These are phyloP conservation scores for Hydropotes inermis DNA, from an alignment of 2,113 vertebrate species.

Conservation along the genomic window DNA sequence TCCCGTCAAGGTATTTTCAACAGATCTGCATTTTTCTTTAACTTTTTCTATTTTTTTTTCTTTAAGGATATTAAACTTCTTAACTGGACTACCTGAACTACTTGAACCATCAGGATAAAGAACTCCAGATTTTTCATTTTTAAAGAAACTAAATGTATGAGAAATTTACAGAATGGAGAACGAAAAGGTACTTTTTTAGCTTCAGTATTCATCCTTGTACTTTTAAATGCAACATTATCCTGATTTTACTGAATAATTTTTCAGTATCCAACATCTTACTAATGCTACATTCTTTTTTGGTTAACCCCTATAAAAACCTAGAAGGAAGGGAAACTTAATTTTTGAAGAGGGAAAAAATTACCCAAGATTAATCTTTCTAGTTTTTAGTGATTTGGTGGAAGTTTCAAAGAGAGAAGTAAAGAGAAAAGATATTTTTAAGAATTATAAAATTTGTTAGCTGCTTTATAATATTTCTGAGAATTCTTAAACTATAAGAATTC, in stretches of 20 bases:
- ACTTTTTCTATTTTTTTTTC: conserved; percentile 23
- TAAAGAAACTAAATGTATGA: conserved; percentile 71
- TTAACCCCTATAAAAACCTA: conserved; percentile 23
- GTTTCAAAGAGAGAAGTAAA: background rate
- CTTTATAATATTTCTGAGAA: conserved; percentile 9
- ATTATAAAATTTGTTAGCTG: background rate
- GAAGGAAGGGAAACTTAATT: conserved; percentile 36
- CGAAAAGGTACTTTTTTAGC: conserved; percentile 69
- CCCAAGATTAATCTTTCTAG: background rate
- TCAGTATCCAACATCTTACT: background rate
- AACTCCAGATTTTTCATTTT: conserved; percentile 61
- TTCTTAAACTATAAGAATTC: conserved; percentile 17
- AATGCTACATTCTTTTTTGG: background rate
- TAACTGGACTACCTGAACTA: conserved; percentile 36
- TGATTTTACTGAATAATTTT: background rate
- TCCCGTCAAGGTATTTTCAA: background rate
- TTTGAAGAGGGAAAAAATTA: conserved; percentile 28
- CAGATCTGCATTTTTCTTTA: background rate
- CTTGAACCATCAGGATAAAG: conserved; percentile 33
- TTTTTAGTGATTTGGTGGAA: conserved; percentile 23
- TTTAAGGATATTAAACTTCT: conserved; percentile 59
- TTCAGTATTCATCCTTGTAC: background rate
- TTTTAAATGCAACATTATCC: background rate
- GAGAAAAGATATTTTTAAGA: background rate
- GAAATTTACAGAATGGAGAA: conserved; percentile 71